Evolutionary conservation across 2,888 invertebrate genomes (phyloP).

Genomic region (Thymelicus acteon): DNA sequence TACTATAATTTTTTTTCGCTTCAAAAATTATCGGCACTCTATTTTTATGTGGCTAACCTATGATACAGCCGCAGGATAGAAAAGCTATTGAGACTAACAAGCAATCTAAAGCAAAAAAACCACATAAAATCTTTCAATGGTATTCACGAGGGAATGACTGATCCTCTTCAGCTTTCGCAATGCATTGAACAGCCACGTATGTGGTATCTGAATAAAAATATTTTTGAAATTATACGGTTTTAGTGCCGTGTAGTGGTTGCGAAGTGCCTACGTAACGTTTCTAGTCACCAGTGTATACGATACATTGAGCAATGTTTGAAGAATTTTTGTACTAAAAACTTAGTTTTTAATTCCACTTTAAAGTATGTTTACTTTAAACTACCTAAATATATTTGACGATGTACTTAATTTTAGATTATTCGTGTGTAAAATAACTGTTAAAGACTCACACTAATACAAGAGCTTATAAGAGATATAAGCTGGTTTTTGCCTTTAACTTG

Average conservation of each 20-base stretch:
- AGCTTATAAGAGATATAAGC: too few relatives aligned
- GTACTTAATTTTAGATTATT: too few relatives aligned
- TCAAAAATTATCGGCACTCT: too few relatives aligned
- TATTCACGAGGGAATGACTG: conserved; percentile 31
- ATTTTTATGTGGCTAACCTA: neutral
- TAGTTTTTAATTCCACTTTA: too few relatives aligned
- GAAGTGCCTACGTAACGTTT: neutral
- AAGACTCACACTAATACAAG: too few relatives aligned
- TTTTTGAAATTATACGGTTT: conserved; percentile 4
- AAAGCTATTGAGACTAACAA: conserved; percentile 27
- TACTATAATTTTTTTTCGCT: too few relatives aligned
- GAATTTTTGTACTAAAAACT: too few relatives aligned
- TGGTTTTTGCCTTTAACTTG: too few relatives aligned
- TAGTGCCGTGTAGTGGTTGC: neutral
- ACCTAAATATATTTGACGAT: too few relatives aligned
- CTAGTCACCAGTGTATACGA: neutral
- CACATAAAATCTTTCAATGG: conserved; percentile 31
- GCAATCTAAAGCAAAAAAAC: conserved; percentile 30
- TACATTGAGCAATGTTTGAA: too few relatives aligned
- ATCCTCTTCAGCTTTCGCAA: conserved; percentile 33
- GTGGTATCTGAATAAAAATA: conserved; percentile 26
- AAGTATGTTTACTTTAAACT: too few relatives aligned
- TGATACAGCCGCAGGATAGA: neutral
- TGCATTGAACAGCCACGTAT: conserved; percentile 22
- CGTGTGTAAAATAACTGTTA: too few relatives aligned